These are phyloP conservation scores for Aricia artaxerxes DNA, from an alignment of 2,888 invertebrate genomes.

Conservation along the genomic window DNA sequence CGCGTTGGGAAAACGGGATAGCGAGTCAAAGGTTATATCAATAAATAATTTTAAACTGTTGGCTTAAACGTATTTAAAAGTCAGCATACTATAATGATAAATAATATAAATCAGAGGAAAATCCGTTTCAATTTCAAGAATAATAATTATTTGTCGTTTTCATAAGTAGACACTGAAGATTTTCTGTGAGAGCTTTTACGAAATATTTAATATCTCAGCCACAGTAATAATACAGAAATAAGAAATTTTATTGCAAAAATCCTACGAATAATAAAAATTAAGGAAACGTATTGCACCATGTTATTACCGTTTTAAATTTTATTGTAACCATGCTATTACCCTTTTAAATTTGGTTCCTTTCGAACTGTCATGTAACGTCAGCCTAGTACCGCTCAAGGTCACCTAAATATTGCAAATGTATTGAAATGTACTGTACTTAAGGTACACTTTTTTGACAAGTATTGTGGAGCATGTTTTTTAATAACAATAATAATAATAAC, in stretches of 20 bases:
- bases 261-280: not conserved
- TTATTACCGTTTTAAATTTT: too few species aligned
- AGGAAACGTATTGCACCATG: too few species aligned
- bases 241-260: not conserved
- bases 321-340: too few species aligned
- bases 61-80: not conserved
- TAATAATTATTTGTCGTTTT: not conserved
- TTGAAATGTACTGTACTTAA: too few species aligned
- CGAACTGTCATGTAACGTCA: too few species aligned
- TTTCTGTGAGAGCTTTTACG: not conserved
- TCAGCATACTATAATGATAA: not conserved
- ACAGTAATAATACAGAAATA: not conserved
- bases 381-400: too few species aligned
- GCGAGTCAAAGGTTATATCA: not conserved
- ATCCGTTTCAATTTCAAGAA: not conserved
- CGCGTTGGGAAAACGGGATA: not conserved
- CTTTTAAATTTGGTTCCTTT: too few species aligned
- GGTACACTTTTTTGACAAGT: too few species aligned
- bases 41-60: not conserved
- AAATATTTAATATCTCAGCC: too few species aligned
- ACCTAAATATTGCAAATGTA: too few species aligned
- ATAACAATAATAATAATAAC: too few species aligned
- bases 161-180: not conserved
- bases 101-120: not conserved
- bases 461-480: too few species aligned